Evolutionary conservation across 2,888 invertebrate genomes (phyloP).

Genomic region (Cabera pusaria): DNA sequence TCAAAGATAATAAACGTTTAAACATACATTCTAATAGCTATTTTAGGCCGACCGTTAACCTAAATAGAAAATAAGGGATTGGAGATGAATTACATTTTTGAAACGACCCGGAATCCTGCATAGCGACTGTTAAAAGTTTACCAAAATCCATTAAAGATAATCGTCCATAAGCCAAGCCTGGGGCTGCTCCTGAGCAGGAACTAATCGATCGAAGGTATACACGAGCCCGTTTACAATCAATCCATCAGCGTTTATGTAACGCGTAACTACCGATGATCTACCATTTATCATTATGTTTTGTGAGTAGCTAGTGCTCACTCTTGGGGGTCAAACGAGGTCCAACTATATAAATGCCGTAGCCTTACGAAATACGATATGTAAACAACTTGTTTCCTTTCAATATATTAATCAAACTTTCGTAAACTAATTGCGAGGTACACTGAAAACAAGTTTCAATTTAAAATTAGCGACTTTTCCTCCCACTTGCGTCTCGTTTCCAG

Average conservation of each 20-base stretch:
- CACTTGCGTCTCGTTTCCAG: constrained; percentile 22
- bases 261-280: constrained; percentile 75
- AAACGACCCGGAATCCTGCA: constrained; percentile 55
- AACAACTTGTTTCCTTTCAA: constrained; percentile 56
- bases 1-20: constrained; percentile 39
- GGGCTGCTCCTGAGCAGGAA: constrained; percentile 63
- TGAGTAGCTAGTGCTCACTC: constrained; percentile 68
- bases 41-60: constrained; percentile 51
- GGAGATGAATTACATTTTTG: constrained; percentile 56
- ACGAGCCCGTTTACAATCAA: constrained; percentile 77
- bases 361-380: constrained; percentile 62
- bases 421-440: constrained; percentile 19
- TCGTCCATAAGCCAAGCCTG: constrained; percentile 64
- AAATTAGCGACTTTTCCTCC: constrained; percentile 21
- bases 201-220: constrained; percentile 77
- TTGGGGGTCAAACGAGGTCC: constrained; percentile 67
- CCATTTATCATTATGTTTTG: constrained; percentile 81
- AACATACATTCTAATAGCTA: constrained; percentile 46
- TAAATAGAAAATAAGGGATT: constrained; percentile 59
- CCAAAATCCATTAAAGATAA: constrained; percentile 77
- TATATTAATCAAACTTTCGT: constrained; percentile 39
- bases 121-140: constrained; percentile 68
- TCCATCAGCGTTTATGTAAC: constrained; percentile 80
- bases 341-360: constrained; percentile 55
- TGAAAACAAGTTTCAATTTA: constrained; percentile 18